Percentiles rank a stretch among this genome's conserved stretches.
Evolutionary conservation across 1,140 invertebrate species (phyloP).

Genomic region (Geopemphigus sp.): DNA sequence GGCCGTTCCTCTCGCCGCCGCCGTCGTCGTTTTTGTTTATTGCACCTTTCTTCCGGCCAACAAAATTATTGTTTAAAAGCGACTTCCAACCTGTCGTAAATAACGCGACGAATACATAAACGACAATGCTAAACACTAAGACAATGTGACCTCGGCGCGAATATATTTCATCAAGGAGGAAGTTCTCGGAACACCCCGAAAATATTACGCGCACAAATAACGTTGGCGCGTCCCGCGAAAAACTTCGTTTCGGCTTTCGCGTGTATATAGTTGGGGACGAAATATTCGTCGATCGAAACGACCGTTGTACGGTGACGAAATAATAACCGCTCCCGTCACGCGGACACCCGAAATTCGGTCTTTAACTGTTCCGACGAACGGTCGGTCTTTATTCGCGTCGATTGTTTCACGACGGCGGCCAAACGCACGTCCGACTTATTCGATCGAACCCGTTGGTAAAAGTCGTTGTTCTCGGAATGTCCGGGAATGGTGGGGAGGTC

Average conservation of each 20-base stretch:
- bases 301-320: too few species aligned
- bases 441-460: too few species aligned
- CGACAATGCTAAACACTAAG: slow-evolving; percentile 38
- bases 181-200: slow-evolving; percentile 4
- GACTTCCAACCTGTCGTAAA: slow-evolving; percentile 39
- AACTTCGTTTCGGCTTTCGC: neutral
- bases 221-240: slow-evolving; percentile 7
- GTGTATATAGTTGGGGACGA: too few species aligned
- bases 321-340: too few species aligned
- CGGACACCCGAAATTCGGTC: too few species aligned
- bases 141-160: slow-evolving; percentile 33
- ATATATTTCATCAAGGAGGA: slow-evolving; percentile 35
- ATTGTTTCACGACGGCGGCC: too few species aligned
- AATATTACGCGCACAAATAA: slow-evolving; percentile 10
- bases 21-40: slow-evolving; percentile 38
- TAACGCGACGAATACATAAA: slow-evolving; percentile 30
- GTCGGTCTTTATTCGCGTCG: too few species aligned
- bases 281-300: too few species aligned
- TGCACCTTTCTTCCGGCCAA: slow-evolving; percentile 45
- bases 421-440: too few species aligned
- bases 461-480: too few species aligned
- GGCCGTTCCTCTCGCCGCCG: slow-evolving; percentile 15
- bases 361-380: too few species aligned
- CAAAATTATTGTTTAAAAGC: slow-evolving; percentile 42
- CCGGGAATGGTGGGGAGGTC: too few species aligned